Conservation (phyloP, 1,140 invertebrate genomes). For the Drosophila equinoxialis region DNA sequence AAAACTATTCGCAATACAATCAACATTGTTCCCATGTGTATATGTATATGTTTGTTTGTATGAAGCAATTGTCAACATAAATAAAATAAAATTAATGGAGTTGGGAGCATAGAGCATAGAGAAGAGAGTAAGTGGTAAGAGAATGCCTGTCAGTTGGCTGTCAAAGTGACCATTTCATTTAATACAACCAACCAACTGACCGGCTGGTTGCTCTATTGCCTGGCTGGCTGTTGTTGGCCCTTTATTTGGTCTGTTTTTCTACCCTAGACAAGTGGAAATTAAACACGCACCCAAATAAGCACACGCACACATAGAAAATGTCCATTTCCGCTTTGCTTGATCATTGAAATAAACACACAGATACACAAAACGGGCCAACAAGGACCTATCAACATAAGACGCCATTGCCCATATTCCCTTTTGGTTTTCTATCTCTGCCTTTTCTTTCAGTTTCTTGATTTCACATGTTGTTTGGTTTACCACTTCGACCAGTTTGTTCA, state of each 20-base stretch:
- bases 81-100: constrained; percentile 76
- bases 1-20: constrained; percentile 73
- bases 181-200: constrained; percentile 42
- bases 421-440: constrained; percentile 35
- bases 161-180: constrained; percentile 79
- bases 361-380: neutral
- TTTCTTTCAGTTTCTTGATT: constrained; percentile 27
- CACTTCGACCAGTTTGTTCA: constrained; percentile 37
- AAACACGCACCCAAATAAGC: constrained; percentile 59
- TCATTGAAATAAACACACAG: constrained; percentile 51
- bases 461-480: constrained; percentile 48
- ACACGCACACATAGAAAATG: constrained; percentile 28
- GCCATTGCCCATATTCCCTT: constrained; percentile 38
- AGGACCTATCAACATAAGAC: constrained; percentile 23
- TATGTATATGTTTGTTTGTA: constrained; percentile 50
- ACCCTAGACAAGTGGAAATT: constrained; percentile 65
- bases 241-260: constrained; percentile 44
- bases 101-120: constrained; percentile 30
- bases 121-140: constrained; percentile 17
- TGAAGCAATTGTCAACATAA: constrained; percentile 77
- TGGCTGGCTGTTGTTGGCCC: neutral
- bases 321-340: constrained; percentile 49
- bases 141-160: constrained; percentile 62
- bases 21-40: constrained; percentile 24
- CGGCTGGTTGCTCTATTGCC: constrained; percentile 13